Conservation (phyloP, 2,113 vertebrate genomes). For the Myotis lucifugus region DNA sequence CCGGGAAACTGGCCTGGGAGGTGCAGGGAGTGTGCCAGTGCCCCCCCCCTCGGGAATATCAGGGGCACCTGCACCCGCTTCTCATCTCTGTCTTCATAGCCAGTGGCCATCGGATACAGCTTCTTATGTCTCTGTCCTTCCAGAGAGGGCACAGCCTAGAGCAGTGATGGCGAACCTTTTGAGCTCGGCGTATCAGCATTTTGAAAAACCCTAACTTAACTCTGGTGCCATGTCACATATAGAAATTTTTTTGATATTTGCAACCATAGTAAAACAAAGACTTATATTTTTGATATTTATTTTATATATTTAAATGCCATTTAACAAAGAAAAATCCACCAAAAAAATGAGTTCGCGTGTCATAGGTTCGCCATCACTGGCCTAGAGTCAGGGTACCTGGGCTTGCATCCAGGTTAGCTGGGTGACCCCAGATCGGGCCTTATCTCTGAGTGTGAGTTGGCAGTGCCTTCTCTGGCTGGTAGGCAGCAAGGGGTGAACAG, state of each 20-base stretch:
- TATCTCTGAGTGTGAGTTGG: neutral
- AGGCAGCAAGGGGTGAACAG: neutral
- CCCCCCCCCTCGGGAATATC: neutral
- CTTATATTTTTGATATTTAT: too few relatives aligned
- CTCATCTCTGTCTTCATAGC: neutral
- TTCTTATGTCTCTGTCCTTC: neutral
- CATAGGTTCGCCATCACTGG: too few relatives aligned
- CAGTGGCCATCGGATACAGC: neutral
- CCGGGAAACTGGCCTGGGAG: slow-evolving; percentile 4
- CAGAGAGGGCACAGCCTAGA: neutral
- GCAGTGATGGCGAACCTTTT: too few relatives aligned
- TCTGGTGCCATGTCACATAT: too few relatives aligned
- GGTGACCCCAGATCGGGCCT: neutral
- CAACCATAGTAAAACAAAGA: too few relatives aligned
- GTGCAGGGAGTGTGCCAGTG: neutral
- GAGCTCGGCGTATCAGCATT: too few relatives aligned
- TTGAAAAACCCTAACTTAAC: too few relatives aligned
- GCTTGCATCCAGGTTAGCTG: neutral
- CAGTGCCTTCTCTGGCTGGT: neutral
- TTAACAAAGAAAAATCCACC: too few relatives aligned
- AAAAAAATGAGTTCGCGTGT: too few relatives aligned
- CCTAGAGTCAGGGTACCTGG: neutral
- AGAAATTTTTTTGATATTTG: too few relatives aligned
- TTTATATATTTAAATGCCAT: too few relatives aligned
- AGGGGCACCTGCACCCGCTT: neutral